phyloP scores from a whole-genome alignment of 2,797 vertebrate genomes.

The Lutra lutra region DNA sequence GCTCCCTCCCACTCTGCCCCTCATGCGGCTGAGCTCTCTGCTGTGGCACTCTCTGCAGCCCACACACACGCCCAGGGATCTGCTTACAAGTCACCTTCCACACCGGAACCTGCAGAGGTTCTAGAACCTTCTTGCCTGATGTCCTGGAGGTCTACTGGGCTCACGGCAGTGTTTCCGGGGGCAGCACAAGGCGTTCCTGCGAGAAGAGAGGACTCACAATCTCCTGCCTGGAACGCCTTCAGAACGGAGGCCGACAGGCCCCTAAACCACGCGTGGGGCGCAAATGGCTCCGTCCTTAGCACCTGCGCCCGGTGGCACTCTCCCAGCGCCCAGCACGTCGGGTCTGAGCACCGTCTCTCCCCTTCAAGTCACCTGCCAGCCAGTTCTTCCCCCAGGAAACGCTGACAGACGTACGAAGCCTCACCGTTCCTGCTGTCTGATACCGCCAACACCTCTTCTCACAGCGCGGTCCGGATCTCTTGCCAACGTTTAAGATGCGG shows the following conservation, averaged over 20 bases:
- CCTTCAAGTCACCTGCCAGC: background rate
- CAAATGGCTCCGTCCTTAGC: accelerated
- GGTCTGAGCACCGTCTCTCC: background rate
- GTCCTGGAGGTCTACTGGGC: accelerated
- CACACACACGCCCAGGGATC: background rate
- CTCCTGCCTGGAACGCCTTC: background rate
- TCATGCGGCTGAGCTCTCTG: too few species aligned
- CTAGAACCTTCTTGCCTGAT: background rate
- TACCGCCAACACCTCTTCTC: too few species aligned
- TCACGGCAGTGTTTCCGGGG: too few species aligned
- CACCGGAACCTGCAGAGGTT: background rate
- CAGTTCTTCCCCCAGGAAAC: background rate
- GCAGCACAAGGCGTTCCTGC: background rate
- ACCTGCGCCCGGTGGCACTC: background rate
- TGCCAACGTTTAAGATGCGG: background rate
- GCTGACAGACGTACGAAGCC: background rate
- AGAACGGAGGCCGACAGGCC: background rate
- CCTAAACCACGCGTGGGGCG: accelerated
- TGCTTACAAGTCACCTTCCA: background rate
- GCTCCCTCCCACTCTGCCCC: background rate
- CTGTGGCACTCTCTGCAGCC: background rate
- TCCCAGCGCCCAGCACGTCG: background rate
- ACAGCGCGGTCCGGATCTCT: too few species aligned
- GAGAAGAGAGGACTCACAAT: background rate
- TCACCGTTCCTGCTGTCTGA: accelerated